These are phyloP conservation scores for Bostrychus sinensis DNA, from an alignment of 2,113 vertebrate species.

Conservation along the genomic window DNA sequence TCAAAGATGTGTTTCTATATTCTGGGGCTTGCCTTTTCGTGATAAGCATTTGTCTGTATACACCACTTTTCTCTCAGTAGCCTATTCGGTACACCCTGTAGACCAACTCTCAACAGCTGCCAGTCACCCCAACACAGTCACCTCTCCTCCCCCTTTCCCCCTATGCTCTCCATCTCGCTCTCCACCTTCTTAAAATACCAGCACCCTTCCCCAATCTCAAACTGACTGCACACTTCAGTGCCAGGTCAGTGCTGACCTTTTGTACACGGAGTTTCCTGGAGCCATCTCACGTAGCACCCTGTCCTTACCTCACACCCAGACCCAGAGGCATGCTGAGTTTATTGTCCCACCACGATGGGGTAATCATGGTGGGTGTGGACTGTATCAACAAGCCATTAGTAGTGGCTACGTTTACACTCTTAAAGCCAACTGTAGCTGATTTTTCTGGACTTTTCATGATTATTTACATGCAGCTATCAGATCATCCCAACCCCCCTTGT, in stretches of 20 bases:
- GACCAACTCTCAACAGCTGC: constrained; percentile 66
- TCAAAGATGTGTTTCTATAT: too few species aligned
- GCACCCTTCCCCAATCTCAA: constrained; percentile 9
- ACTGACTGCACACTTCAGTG: constrained; percentile 19
- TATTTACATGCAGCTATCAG: constrained; percentile 47
- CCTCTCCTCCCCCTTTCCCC: constrained; percentile 21
- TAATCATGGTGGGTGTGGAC: constrained; percentile 53
- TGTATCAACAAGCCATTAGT: constrained; percentile 50
- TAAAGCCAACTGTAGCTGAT: constrained; percentile 12
- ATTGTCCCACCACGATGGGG: constrained; percentile 46
- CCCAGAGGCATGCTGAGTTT: constrained; percentile 40
- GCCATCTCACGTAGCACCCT: constrained; percentile 38
- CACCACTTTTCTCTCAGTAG: too few species aligned
- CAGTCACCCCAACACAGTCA: constrained; percentile 55
- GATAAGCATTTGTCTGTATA: too few species aligned
- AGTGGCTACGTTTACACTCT: constrained; percentile 22
- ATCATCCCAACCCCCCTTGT: constrained; percentile 28
- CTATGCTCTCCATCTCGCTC: constrained; percentile 4
- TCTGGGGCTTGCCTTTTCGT: too few species aligned
- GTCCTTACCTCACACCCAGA: constrained; percentile 48
- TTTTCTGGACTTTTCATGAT: constrained; percentile 38
- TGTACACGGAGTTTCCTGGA: constrained; percentile 43
- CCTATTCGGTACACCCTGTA: constrained; percentile 18
- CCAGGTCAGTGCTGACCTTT: constrained; percentile 60
- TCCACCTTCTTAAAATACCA: constrained; percentile 12